Evolutionary conservation across 37 sponge, comb jelly and placozoan genomes (phyloP).

Genomic region (Cliona cf. orientalis): DNA sequence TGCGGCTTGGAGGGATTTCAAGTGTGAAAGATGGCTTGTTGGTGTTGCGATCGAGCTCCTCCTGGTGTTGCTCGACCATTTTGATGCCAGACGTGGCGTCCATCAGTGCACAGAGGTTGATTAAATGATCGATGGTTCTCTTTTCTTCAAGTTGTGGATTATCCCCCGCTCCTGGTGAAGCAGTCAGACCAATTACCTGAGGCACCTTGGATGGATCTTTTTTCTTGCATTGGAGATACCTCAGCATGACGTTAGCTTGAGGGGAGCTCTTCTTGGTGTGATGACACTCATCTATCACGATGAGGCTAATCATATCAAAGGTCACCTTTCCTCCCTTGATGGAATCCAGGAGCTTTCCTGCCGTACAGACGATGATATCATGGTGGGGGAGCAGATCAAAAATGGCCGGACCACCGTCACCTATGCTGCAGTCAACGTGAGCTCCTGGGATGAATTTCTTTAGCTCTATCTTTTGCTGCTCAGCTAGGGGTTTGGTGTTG

Average conservation of each 20-base stretch:
- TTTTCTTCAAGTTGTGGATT: background rate
- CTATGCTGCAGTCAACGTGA: slow-evolving; percentile 19
- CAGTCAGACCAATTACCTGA: slow-evolving; percentile 74
- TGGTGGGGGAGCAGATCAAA: background rate
- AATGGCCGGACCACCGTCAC: background rate
- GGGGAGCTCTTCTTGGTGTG: slow-evolving; percentile 63
- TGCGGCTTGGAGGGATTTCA: slow-evolving; percentile 7
- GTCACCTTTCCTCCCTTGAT: slow-evolving; percentile 4
- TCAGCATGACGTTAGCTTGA: slow-evolving; percentile 54
- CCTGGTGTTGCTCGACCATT: slow-evolving; percentile 14
- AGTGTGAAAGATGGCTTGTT: slow-evolving; percentile 12
- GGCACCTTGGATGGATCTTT: no score
- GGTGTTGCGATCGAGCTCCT: slow-evolving; percentile 28
- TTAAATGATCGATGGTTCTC: slow-evolving; percentile 39
- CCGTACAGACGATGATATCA: slow-evolving; percentile 70
- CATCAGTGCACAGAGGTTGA: slow-evolving; percentile 60
- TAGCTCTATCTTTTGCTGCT: slow-evolving; percentile 50
- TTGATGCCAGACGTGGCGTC: slow-evolving; percentile 68
- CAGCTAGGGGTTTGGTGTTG: slow-evolving; percentile 45
- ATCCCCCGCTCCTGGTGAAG: slow-evolving; percentile 79
- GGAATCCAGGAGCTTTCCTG: slow-evolving; percentile 52
- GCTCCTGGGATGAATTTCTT: slow-evolving; percentile 15
- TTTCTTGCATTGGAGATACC: slow-evolving; percentile 36
- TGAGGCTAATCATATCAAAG: slow-evolving; percentile 35
- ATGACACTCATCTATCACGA: slow-evolving; percentile 91